phyloP scores from a whole-genome alignment of 2,113 vertebrate genomes.

The Mohoua ochrocephala region DNA sequence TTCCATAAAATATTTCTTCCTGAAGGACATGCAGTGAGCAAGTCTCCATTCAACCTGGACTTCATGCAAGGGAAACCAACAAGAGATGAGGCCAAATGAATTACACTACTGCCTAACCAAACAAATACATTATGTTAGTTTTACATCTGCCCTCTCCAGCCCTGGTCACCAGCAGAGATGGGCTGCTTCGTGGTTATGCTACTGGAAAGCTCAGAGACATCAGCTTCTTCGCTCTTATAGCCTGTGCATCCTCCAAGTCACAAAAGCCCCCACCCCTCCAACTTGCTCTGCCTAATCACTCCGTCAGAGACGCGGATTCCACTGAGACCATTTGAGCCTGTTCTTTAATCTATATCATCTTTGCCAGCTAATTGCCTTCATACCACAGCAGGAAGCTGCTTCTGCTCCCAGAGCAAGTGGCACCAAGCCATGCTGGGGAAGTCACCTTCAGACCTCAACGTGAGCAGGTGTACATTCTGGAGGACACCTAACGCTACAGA shows the following conservation, averaged over 20 bases:
- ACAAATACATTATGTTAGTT: neutral
- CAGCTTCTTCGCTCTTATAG: neutral
- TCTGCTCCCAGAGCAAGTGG: neutral
- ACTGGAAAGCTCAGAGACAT: neutral
- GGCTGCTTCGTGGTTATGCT: neutral
- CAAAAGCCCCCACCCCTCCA: neutral
- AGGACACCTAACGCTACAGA: neutral
- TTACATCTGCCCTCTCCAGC: neutral
- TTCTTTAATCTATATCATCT: conserved; percentile 7
- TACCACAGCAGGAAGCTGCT: neutral
- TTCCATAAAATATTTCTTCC: neutral
- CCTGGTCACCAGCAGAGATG: neutral
- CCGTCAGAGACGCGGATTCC: neutral
- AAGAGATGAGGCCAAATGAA: neutral
- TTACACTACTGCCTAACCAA: neutral
- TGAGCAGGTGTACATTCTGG: neutral
- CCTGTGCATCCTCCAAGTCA: neutral
- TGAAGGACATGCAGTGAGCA: neutral
- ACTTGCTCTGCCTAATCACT: neutral
- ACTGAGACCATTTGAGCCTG: neutral
- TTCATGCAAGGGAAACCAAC: neutral
- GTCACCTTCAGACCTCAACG: neutral
- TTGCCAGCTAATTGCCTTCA: neutral
- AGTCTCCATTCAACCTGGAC: neutral
- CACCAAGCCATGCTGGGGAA: neutral